phyloP scores from a whole-genome alignment of 2,113 vertebrate genomes.

The Aspidoscelis tigris region DNA sequence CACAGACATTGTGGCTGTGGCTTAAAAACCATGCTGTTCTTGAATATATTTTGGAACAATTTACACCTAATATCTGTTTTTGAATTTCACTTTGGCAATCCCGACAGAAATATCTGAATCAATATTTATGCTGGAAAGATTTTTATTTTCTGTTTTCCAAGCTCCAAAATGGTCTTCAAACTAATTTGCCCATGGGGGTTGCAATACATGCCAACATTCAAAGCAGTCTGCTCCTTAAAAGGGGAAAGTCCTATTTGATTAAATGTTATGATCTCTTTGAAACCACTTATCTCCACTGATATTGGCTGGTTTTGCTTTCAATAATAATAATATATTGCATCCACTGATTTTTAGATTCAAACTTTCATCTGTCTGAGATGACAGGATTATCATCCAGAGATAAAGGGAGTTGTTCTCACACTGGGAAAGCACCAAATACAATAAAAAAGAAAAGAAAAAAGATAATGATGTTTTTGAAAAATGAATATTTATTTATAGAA shows the following conservation, averaged over 20 bases:
- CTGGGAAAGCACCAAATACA: no score
- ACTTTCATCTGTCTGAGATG: background rate
- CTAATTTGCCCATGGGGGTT: background rate
- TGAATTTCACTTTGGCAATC: constrained; percentile 8
- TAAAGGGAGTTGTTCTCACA: no score
- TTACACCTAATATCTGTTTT: constrained; percentile 14
- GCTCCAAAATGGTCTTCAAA: constrained; percentile 16
- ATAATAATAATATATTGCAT: background rate
- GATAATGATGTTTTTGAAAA: no score
- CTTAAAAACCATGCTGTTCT: background rate
- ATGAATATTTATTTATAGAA: no score
- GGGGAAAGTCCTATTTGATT: background rate
- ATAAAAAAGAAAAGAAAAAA: no score
- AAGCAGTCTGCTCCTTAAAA: background rate
- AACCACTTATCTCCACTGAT: background rate
- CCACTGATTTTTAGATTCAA: background rate
- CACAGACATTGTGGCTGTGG: background rate
- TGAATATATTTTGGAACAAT: background rate
- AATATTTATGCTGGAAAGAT: constrained; percentile 15
- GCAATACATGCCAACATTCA: background rate
- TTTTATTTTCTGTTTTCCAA: constrained; percentile 4
- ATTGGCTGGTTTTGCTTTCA: background rate
- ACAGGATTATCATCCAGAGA: background rate
- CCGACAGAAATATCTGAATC: constrained; percentile 8
- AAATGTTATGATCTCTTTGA: background rate